Conservation (phyloP, 2,113 vertebrate species). For the Leptocoma aspasia region DNA sequence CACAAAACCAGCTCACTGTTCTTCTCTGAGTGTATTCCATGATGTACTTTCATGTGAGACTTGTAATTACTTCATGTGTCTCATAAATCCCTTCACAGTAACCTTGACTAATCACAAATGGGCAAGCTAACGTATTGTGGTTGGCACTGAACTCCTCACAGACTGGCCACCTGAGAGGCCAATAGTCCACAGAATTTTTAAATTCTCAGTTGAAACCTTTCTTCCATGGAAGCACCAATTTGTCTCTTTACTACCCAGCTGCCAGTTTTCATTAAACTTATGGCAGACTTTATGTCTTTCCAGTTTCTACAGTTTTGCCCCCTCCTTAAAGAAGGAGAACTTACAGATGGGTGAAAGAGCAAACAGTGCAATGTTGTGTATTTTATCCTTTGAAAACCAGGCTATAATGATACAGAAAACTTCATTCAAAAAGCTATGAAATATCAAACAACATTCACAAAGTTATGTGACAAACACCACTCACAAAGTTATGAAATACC, state of each 20-base stretch:
- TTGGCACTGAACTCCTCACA: background rate
- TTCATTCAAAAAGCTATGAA: constrained; percentile 29
- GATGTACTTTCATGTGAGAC: background rate
- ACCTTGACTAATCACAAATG: constrained; percentile 9
- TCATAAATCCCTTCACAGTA: constrained; percentile 42
- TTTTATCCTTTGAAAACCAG: constrained; percentile 33
- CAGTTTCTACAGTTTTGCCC: background rate
- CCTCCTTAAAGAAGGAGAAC: background rate
- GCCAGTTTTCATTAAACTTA: background rate
- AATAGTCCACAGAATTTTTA: background rate
- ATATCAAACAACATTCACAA: constrained; percentile 35
- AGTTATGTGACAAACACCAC: constrained; percentile 58
- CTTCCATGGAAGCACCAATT: background rate
- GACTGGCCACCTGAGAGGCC: background rate
- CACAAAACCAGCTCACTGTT: background rate
- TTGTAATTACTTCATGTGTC: background rate
- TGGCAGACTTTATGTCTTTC: background rate
- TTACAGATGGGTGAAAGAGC: background rate
- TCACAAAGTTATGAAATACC: constrained; percentile 14
- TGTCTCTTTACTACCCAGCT: background rate
- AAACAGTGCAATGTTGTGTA: background rate
- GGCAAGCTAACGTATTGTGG: background rate
- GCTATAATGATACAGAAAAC: constrained; percentile 9
- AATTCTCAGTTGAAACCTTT: background rate
- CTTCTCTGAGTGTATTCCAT: background rate